Percentiles rank a stretch among this genome's conserved stretches.
These are phyloP conservation scores for Megaceryle maxima DNA, from an alignment of 2,113 vertebrate genomes.

Conservation along the genomic window DNA sequence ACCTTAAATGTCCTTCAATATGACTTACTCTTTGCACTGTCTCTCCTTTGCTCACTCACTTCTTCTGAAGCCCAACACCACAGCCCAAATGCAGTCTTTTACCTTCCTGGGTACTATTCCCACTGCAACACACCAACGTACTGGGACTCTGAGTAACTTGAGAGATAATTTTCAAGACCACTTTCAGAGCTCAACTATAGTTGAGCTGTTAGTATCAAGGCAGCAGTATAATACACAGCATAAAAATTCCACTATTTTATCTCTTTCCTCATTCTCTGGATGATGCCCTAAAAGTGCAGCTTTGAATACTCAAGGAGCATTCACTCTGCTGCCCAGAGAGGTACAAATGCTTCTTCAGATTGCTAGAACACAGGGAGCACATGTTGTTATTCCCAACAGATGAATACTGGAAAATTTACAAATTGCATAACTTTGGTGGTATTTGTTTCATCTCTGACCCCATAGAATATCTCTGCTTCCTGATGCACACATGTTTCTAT, in stretches of 20 bases:
- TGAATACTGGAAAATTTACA: neutral
- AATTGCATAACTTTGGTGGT: neutral
- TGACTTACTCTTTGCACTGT: neutral
- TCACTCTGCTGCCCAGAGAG: neutral
- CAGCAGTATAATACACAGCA: neutral
- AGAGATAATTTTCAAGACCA: neutral
- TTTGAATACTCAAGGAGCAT: neutral
- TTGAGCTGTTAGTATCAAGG: neutral
- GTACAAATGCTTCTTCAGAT: neutral
- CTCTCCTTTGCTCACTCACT: neutral
- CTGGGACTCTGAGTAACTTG: neutral
- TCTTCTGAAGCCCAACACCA: neutral
- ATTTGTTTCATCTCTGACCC: constrained; percentile 14
- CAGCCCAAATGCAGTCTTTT: neutral
- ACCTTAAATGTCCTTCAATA: neutral
- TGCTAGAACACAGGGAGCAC: neutral
- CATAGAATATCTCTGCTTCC: neutral
- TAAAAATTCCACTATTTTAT: neutral
- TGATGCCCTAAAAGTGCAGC: neutral
- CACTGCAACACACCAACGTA: neutral
- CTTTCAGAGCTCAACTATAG: neutral
- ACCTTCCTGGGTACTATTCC: neutral
- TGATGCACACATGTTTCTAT: constrained; percentile 4
- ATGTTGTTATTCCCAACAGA: neutral
- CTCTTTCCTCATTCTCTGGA: neutral